Evolutionary conservation across 2,113 vertebrate genomes (phyloP).

Genomic region (Nanorana parkeri): DNA sequence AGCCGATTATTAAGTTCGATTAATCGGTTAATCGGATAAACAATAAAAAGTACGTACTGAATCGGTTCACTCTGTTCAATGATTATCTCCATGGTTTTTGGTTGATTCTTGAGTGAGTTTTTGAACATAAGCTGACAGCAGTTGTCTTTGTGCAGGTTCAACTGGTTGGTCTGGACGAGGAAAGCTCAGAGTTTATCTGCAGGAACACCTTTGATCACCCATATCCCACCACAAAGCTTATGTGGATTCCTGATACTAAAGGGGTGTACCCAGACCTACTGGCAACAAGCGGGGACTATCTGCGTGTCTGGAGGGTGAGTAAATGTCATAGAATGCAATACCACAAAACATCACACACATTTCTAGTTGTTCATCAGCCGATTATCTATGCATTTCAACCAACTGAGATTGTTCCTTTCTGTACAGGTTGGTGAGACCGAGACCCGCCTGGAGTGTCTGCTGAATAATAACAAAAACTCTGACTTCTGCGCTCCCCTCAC

Average conservation of each 20-base stretch:
- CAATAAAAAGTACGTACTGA: too few relatives aligned
- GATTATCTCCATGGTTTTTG: neutral
- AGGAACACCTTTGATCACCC: slow-evolving; percentile 98
- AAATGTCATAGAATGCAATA: slow-evolving; percentile 62
- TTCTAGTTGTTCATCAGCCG: too few relatives aligned
- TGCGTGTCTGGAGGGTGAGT: slow-evolving; percentile 96
- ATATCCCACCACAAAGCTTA: slow-evolving; percentile 97
- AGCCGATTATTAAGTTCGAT: too few relatives aligned
- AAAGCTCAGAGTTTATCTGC: slow-evolving; percentile 78
- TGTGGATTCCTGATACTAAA: slow-evolving; percentile 99
- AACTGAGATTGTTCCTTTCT: slow-evolving; percentile 12
- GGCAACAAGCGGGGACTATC: slow-evolving; percentile 96
- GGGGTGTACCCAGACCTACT: slow-evolving; percentile 96
- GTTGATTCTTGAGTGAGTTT: neutral
- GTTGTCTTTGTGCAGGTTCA: slow-evolving; percentile 81
- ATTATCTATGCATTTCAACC: too few relatives aligned
- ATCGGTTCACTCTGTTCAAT: too few relatives aligned
- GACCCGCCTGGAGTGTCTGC: slow-evolving; percentile 94
- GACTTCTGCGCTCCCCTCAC: slow-evolving; percentile 98
- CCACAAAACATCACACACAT: too few relatives aligned
- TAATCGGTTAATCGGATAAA: too few relatives aligned
- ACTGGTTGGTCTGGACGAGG: slow-evolving; percentile 95
- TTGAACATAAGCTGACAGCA: neutral
- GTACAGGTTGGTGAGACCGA: slow-evolving; percentile 95
- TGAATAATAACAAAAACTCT: slow-evolving; percentile 99